Evolutionary conservation across 2,113 vertebrate species (phyloP), one percentile per base, ranked within the genome.

Genomic region (Onychostruthus taczanowskii): DNA sequence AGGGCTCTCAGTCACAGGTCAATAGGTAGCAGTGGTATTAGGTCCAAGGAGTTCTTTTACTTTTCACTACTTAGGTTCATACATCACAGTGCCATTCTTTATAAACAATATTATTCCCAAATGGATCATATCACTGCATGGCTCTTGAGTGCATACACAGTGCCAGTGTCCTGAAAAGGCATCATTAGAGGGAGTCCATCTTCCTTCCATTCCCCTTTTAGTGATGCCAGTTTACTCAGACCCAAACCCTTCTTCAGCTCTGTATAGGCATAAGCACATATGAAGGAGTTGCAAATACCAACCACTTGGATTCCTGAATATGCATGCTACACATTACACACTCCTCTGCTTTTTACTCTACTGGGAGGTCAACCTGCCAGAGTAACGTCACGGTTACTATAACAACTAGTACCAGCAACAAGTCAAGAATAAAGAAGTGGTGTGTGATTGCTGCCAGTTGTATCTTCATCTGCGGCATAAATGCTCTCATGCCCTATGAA

Each of bases 391-490:
- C 87, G 58, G 81, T 95, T 85, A 41, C 81, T 80, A 3, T 64
- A 90, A 90, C 67, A 96, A 91, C 70, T 44, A 55, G 46, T 90
- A 73, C n/a, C 50, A 94, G 33, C 66, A 95, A 78, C 62, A 82
- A 94, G 55, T 62, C 59, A 46, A 85, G 73, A 56, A 69, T 41
- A 56, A 91, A 64, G 52, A 74, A 84, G 63, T 22, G 28, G 20
- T 50, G 20, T 10, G 72, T 47, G 50, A 67, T 16, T 74, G 47
- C 56, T 93, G 86, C 33, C 79, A 89, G 21, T 13, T 46, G 28
- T 52, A 46, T 44, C 41, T 75, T 87, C 26, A 28, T 44, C 26
- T 62, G 26, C 22, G 28, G 70, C 58, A 94, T n/a, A 87, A 75
- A 70, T 10, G 11, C 59, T 80, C 16, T 75, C 24, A 59, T 2